Conservation (phyloP, 2,113 vertebrate species). For the Tragelaphus scriptus region DNA sequence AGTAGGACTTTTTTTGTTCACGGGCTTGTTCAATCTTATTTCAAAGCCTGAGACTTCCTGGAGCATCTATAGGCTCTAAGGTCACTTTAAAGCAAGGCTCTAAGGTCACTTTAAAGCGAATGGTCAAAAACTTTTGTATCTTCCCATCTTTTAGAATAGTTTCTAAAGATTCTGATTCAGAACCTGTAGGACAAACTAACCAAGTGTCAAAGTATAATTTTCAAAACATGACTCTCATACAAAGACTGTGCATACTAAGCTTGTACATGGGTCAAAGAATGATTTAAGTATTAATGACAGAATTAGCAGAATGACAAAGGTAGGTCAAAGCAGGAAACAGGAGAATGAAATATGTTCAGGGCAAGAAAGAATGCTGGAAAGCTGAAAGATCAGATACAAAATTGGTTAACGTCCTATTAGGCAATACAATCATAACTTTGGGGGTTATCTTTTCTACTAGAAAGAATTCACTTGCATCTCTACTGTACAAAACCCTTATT, state of each 20-base stretch:
- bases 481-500: background rate
- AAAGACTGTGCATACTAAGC: background rate
- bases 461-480: background rate
- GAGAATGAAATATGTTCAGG: background rate
- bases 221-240: background rate
- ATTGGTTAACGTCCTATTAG: background rate
- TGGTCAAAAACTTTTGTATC: background rate
- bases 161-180: background rate
- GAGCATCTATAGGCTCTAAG: background rate
- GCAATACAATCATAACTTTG: background rate
- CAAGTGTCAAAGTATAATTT: background rate
- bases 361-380: background rate
- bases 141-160: background rate
- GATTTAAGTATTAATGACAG: background rate
- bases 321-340: background rate
- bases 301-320: background rate
- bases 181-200: background rate
- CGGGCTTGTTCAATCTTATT: background rate
- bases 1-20: background rate
- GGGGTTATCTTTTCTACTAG: background rate
- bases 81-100: background rate
- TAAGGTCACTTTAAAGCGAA: background rate
- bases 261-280: background rate
- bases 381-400: background rate
- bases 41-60: background rate